Percentiles rank a stretch among this genome's conserved stretches.
Conservation (phyloP, 2,797 vertebrate genomes). For the Alfaro cultratus region DNA sequence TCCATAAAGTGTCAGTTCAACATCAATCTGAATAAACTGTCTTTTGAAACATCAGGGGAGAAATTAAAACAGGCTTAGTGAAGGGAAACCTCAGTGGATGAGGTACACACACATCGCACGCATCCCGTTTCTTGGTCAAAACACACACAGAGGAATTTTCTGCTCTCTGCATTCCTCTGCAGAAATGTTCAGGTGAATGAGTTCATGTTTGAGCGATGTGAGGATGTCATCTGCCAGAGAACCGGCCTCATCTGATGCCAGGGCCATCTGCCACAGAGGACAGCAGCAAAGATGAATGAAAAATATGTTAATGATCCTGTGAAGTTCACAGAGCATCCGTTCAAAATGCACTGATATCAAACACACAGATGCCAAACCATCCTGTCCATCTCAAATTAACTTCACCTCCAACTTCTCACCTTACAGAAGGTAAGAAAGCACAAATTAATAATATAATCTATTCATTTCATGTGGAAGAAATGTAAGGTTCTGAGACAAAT, state of each 20-base stretch:
- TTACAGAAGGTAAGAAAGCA: background rate
- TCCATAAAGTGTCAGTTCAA: background rate
- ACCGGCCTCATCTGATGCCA: constrained; percentile 43
- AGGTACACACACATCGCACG: background rate
- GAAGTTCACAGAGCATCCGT: constrained; percentile 23
- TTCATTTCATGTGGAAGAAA: background rate
- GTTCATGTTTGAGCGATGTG: constrained; percentile 15
- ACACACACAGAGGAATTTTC: constrained; percentile 32
- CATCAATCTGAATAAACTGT: background rate
- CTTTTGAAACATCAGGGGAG: background rate
- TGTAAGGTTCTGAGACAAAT: background rate
- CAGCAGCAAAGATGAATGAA: constrained; percentile 35
- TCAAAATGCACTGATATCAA: constrained; percentile 19
- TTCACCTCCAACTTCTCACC: background rate
- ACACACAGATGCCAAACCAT: constrained; percentile 37
- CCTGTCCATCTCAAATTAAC: background rate
- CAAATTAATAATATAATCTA: background rate
- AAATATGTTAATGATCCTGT: constrained; percentile 50
- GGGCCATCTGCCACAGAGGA: constrained; percentile 12
- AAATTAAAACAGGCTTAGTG: background rate
- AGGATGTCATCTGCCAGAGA: constrained; percentile 41
- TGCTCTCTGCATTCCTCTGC: constrained; percentile 49
- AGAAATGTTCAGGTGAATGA: constrained; percentile 17
- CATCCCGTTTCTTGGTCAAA: constrained; percentile 16
- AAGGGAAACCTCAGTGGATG: background rate